Percentiles rank a stretch among this genome's conserved stretches.
These are phyloP conservation scores for Mythimna pallens DNA, from an alignment of 2,888 invertebrate species.

Conservation along the genomic window DNA sequence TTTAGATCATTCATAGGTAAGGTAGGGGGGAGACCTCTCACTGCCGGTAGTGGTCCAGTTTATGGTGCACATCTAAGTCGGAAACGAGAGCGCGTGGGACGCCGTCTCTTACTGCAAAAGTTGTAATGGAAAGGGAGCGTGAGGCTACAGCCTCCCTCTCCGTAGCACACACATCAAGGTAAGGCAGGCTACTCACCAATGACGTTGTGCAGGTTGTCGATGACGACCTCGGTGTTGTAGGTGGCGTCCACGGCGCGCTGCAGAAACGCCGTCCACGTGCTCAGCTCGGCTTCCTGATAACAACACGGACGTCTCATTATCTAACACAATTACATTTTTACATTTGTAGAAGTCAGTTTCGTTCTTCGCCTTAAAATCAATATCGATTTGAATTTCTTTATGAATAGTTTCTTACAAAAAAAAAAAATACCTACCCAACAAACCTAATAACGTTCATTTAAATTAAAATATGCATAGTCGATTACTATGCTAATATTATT, in stretches of 20 bases:
- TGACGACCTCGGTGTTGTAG: constrained; percentile 84
- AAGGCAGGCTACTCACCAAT: constrained; percentile 77
- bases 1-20: no score
- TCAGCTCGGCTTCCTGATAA: constrained; percentile 85
- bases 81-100: no score
- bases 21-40: no score
- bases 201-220: constrained; percentile 88
- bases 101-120: no score
- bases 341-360: no score
- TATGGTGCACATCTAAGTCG: no score
- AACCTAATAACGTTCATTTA: background rate
- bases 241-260: constrained; percentile 87
- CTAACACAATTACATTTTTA: background rate
- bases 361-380: no score
- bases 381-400: background rate
- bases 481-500: constrained; percentile 39
- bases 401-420: background rate
- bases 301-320: background rate
- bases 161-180: no score
- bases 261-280: constrained; percentile 87
- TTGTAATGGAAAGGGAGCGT: no score
- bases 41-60: no score
- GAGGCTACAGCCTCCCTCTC: no score
- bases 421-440: background rate
- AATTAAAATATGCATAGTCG: background rate